Evolutionary conservation across 2,888 invertebrate species (phyloP).

Genomic region (Camptogramma bilineatum): DNA sequence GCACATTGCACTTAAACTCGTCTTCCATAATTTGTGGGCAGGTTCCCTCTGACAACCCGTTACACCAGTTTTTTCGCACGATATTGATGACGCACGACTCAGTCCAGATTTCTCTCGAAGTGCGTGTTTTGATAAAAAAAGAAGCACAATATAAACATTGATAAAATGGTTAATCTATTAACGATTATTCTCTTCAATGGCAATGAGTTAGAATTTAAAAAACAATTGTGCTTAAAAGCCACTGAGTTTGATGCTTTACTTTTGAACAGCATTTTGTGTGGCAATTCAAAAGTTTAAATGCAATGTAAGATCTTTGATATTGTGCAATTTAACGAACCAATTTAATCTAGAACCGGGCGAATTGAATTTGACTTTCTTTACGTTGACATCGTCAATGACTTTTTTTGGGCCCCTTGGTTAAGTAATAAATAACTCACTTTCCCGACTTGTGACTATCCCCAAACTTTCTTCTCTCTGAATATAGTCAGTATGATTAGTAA

Average conservation of each 20-base stretch:
- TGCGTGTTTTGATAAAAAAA: neutral
- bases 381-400: too few relatives aligned
- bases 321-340: too few relatives aligned
- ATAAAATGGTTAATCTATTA: neutral
- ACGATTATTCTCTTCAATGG: neutral
- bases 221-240: neutral
- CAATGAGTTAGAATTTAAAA: neutral
- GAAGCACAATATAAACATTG: neutral
- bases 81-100: neutral
- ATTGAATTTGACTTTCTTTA: too few relatives aligned
- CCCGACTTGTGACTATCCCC: too few relatives aligned
- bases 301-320: too few relatives aligned
- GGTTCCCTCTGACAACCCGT: conserved; percentile 19
- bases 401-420: too few relatives aligned
- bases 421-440: too few relatives aligned
- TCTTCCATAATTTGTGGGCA: conserved; percentile 10
- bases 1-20: conserved; percentile 16
- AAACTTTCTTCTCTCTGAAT: too few relatives aligned
- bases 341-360: too few relatives aligned
- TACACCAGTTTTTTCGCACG: conserved; percentile 14
- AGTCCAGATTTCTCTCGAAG: conserved; percentile 24
- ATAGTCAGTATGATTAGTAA: too few relatives aligned
- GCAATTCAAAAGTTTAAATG: too few relatives aligned
- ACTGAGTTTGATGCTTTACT: neutral
- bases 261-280: too few relatives aligned